Evolutionary conservation across 1,140 invertebrate genomes (phyloP), one percentile per base, ranked within the genome.

Genomic region (Zaprionus tsacasi): DNA sequence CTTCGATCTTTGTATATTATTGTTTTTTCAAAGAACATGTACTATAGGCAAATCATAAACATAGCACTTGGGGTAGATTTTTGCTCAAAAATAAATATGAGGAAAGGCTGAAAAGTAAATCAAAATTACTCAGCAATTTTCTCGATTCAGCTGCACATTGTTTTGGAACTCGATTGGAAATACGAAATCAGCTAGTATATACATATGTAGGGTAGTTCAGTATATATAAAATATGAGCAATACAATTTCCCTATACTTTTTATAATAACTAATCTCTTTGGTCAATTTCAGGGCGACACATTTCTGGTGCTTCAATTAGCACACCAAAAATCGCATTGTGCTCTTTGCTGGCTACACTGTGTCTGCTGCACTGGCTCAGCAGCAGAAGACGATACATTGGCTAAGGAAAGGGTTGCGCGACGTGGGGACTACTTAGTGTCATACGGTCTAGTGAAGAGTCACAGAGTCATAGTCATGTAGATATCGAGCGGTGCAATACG

Each of bases 381-480:
- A 57, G 61, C 60, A 61, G 78, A 38, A 71, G 67, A 21, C 40
- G 52, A 30, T 56, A 15, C 17, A 30, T 38, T 48, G 64, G 38
- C 64, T 79, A 79, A 72, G 25, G 50, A 40, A 10, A 2, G 30
- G 43, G 56, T 27, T 25, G 15, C n/a, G 38, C 21, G 8, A 15
- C 12, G 50, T 63, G 36, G 50, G 36, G 50, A 55, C 40, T 35
- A 50, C 17, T 21, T 25, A 61, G 55, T 60, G 56, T 38, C 57
- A 57, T 30, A 77, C 40, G 38, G 25, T 58, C 59, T 75, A 56
- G 79, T 82, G 57, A 69, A 73, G 69, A 30, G 27, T 30, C 70
- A 76, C 78, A 87, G 80, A 87, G 83, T 88, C 83, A 88, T 87
- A 71, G 83, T 68, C 30, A 25, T 59, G 61, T 90, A 90, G 70